Percentiles rank a stretch among this genome's conserved stretches.
Conservation (phyloP, 2,113 vertebrate species). For the Tetrax tetrax region DNA sequence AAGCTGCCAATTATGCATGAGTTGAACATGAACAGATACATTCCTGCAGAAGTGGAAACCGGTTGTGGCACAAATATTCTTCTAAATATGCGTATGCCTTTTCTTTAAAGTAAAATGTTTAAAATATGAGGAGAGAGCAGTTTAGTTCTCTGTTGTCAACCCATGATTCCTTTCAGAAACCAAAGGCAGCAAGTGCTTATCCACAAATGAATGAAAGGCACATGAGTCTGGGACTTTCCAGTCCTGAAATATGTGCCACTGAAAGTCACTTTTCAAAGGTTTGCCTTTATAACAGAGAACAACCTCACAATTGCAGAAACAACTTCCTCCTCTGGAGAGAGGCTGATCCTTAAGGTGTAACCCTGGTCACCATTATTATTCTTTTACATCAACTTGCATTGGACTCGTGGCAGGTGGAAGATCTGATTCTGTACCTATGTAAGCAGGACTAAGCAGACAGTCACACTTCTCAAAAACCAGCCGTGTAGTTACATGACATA, state of each 20-base stretch:
- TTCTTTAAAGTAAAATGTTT: not conserved
- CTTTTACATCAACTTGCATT: not conserved
- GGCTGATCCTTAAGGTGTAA: not conserved
- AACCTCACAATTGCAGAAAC: not conserved
- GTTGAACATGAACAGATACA: not conserved
- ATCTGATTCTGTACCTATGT: not conserved
- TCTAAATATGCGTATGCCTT: not conserved
- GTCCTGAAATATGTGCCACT: not conserved
- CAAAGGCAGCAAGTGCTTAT: not conserved
- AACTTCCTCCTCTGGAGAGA: not conserved
- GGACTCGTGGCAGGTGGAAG: accelerated
- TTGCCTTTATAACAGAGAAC: not conserved
- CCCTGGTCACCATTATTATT: not conserved
- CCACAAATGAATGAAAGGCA: not conserved
- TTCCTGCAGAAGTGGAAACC: not conserved
- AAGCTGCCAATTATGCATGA: not conserved
- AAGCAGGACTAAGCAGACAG: not conserved
- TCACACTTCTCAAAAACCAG: not conserved
- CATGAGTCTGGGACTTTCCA: not conserved
- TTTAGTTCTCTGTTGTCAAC: not conserved
- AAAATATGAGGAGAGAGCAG: not conserved
- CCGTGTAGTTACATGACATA: not conserved
- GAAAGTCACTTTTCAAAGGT: not conserved
- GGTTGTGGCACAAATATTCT: not conserved
- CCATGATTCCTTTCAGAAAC: not conserved